Conservation (phyloP, 2,888 invertebrate species). For the Coremacera marginata region DNA sequence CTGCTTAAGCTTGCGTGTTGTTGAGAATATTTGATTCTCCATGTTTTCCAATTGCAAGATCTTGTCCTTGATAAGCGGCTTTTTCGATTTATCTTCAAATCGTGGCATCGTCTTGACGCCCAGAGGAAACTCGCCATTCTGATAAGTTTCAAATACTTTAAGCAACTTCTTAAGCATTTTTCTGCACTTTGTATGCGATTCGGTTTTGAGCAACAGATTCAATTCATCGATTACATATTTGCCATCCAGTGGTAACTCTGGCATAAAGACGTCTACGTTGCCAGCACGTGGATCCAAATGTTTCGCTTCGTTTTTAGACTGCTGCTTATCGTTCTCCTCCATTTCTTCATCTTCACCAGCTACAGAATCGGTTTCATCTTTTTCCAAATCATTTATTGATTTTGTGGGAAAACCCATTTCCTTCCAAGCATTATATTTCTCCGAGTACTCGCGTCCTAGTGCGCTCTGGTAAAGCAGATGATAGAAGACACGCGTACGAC, state of each 20-base stretch:
- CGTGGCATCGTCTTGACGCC: constrained; percentile 72
- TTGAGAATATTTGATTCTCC: constrained; percentile 70
- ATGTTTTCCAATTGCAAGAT: constrained; percentile 69
- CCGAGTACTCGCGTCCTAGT: constrained; percentile 75
- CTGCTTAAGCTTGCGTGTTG: constrained; percentile 67
- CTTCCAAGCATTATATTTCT: constrained; percentile 79
- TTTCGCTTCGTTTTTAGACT: not conserved
- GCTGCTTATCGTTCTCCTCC: constrained; percentile 48
- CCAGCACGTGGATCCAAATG: constrained; percentile 84
- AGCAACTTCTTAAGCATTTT: constrained; percentile 72
- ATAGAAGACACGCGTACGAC: constrained; percentile 75
- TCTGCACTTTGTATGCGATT: constrained; percentile 73
- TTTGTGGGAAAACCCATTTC: constrained; percentile 81
- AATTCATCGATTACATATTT: constrained; percentile 72
- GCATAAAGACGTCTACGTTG: constrained; percentile 79
- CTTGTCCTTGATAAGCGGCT: constrained; percentile 62
- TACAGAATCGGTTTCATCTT: constrained; percentile 64
- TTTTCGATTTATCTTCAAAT: constrained; percentile 59
- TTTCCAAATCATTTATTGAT: constrained; percentile 77
- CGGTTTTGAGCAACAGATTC: constrained; percentile 70
- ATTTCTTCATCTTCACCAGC: constrained; percentile 66
- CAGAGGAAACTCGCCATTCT: constrained; percentile 77
- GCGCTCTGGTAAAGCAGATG: constrained; percentile 81
- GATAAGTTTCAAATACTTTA: constrained; percentile 69
- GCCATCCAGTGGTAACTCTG: constrained; percentile 77